phyloP scores from a whole-genome alignment of 2,113 vertebrate genomes.

The Syrrhaptes paradoxus region DNA sequence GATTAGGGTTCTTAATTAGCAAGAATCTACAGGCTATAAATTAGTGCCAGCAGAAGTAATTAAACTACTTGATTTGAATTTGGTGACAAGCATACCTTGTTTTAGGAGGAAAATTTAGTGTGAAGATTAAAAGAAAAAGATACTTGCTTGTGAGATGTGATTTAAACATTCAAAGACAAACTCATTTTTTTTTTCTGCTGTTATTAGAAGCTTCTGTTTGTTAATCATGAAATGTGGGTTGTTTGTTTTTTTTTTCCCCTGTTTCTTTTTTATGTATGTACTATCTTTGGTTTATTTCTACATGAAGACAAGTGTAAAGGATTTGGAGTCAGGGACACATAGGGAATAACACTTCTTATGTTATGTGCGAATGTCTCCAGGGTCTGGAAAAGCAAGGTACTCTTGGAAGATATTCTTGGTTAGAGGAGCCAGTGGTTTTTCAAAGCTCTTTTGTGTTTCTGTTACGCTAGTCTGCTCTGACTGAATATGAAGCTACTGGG shows the following conservation, averaged over 20 bases:
- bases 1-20: constrained; percentile 62
- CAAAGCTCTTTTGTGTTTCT: background rate
- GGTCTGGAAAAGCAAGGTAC: background rate
- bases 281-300: background rate
- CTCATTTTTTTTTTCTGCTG: background rate
- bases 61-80: constrained; percentile 37
- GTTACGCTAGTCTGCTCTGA: background rate
- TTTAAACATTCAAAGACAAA: background rate
- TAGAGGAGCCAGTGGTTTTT: background rate
- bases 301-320: background rate
- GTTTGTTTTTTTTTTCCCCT: background rate
- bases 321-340: background rate
- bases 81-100: background rate
- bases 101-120: background rate
- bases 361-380: background rate
- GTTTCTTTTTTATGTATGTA: background rate
- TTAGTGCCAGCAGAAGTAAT: constrained; percentile 39
- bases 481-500: background rate
- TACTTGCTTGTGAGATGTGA: background rate
- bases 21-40: constrained; percentile 58
- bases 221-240: background rate
- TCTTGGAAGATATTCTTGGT: background rate
- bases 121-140: background rate
- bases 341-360: background rate
- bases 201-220: background rate